Evolutionary conservation across 2,888 invertebrate species (phyloP), one percentile per base, ranked within the genome.

Genomic region (Caenorhabditis angaria): DNA sequence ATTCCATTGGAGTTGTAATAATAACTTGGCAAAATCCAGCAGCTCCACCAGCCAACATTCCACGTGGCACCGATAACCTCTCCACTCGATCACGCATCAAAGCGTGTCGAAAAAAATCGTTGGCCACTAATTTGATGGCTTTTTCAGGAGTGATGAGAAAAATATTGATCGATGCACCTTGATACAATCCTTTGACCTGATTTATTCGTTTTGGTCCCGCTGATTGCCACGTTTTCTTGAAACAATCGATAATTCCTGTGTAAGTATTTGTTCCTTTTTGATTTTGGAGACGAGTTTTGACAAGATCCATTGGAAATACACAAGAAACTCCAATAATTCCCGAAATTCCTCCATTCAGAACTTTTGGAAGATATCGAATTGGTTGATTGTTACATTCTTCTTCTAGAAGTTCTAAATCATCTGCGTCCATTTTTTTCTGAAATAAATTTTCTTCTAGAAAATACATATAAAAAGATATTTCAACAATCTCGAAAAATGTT

Each of bases 1-100:
- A 91, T 89, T 99, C 97, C 99, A 99, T 99, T 2, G 99, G 97
- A 1, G 97, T 99, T 20, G 97, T 99, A 76, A 99, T 91, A 54
- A 96, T 90, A 83, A 97, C 95, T 90, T 97, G 97, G 88, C 95
- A 97, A 77, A 95, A 92, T 41, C 97, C 97, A 0, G 97, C 97
- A 82, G 92, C 89, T 2, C 94, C 97, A 58, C 97, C 97, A 28
- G 97, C 95, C 53, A 93, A 77, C 93, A 95, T 94, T 90, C 80
- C 80, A 50, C 80, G 65, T 22, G 67, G 57, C 24, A 64, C 57
- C 1, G 77, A 77, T 8, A 80, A 57, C 41, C 70, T 57, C 35
- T 80, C 77, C 0, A 62, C 60, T 12, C 64, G 69, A 56, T 71
- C 76, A 29, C 69, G 71, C 63, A 69, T 92, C 77, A 97, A 91